Evolutionary conservation across 2,888 invertebrate species (phyloP), one percentile per base, ranked within the genome.

Genomic region (Physocephala rufipes): DNA sequence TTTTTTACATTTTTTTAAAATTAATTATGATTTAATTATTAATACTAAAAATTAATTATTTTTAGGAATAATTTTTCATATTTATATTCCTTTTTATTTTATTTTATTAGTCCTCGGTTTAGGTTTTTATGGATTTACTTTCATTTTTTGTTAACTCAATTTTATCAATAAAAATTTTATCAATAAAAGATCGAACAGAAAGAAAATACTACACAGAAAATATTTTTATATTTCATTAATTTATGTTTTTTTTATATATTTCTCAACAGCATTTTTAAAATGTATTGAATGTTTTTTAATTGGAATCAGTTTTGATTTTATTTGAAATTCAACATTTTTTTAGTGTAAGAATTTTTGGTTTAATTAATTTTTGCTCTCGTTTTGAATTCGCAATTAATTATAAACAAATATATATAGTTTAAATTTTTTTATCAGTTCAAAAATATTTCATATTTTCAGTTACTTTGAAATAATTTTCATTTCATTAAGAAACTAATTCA

Each of bases 281-380:
- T 13, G 1, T 51, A 16, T 51, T 51, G 51, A 51, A 4, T 51
- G 16, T 51, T 51, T 1, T 51, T 15, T 51, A 51, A 51, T 51
- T 51, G 5, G 16, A 16, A 9, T 4, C 1, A 51, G 1, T 51
- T 5, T n/a, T n/a, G n/a, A n/a, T n/a, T n/a, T n/a, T n/a, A 2
- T 2, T 51, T 51, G 5, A 51, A 5, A 1, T 51, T 16, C 16
- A 2, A 19, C 51, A 51, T 51, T 13, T 26, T 21, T 24, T 24
- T 26, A 59, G 24, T 24, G 24, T 28, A 59, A 59, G 15, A 28
- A 59, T 59, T 59, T 59, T 26, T 24, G 58, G 26, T 28, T 28
- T 59, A 24, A 59, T 28, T 59, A 4, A 28, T 13, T 59, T 47
- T 59, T 59, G 13, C 26, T 59, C n/a, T 28, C 7, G 4, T 58